Percentiles rank a stretch among this genome's conserved stretches.
Evolutionary conservation across 1,140 invertebrate species (phyloP).

Genomic region (Plutomurus gul): DNA sequence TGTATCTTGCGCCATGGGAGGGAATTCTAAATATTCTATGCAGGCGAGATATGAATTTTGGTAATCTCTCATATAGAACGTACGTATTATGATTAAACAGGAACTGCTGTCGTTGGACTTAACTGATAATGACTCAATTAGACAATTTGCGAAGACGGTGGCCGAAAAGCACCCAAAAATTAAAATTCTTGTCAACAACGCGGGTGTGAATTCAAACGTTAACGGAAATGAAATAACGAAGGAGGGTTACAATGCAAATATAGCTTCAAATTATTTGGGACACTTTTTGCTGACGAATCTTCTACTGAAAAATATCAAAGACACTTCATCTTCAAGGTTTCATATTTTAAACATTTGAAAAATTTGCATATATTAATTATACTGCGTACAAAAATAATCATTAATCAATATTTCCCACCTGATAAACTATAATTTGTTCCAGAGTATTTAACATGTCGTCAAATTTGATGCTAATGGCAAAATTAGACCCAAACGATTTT

Average conservation of each 20-base stretch:
- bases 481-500: neutral
- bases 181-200: neutral
- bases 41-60: too few relatives aligned
- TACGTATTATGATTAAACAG: too few relatives aligned
- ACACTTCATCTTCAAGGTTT: constrained; percentile 24
- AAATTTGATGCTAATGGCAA: neutral
- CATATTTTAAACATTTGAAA: too few relatives aligned
- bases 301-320: constrained; percentile 58
- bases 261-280: constrained; percentile 56
- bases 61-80: too few relatives aligned
- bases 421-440: neutral
- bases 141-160: neutral
- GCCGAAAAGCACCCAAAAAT: neutral
- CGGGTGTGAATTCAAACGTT: neutral
- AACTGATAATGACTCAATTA: neutral
- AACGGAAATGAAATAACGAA: neutral
- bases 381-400: too few relatives aligned
- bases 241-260: neutral
- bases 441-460: neutral
- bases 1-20: too few relatives aligned
- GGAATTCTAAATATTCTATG: too few relatives aligned
- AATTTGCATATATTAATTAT: too few relatives aligned
- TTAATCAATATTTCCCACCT: neutral
- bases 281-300: constrained; percentile 62
- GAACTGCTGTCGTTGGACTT: neutral